Base-by-base conservation (phyloP, 1,140 invertebrate species). In the Papilio polytes region DNA sequence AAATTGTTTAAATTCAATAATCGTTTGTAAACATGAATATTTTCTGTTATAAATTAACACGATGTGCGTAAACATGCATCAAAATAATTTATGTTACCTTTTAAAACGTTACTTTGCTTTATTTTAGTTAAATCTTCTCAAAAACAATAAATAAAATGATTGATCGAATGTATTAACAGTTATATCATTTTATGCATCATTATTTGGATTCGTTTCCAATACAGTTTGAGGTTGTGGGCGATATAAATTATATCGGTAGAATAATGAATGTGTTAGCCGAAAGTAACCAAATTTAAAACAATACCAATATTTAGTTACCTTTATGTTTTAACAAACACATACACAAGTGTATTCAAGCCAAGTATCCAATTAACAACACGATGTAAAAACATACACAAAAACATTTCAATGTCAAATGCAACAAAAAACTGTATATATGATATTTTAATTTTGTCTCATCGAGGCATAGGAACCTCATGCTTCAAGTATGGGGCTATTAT, bases 101-200 rank as follows among this genome's bases (percentile, higher is more conserved):
- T 66, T 66, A 66, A 66, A 66, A 31, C 63, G 63, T 66, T 66
- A 26, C 63, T 63, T 63, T 63, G 59, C 59, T 66, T 66, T 66
- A 66, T 31, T 66, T 66, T 31, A 66, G 26, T 66, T 26, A 66
- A 66, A 66, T 66, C 26, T 26, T 66, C 36, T 66, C 26, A 26
- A 26, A 8, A 66, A 66, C 59, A 63, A 63, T 66, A 10, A 66
- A 31, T 26, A 26, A 4, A 31, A 66, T 63, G 59, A 63, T 66
- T 66, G 63, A 66, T 66, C 22, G 63, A 66, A 13, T 22, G 31
- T 66, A 26, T 66, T 31, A 31, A 66, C 9, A 66, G 22, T 15
- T 31, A 66, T 26, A 31, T 31, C 59, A 66, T 31, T 13, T 31
- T 66, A 66, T 66, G 59, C 59, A 66, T 66, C 59, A 66, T 66